Evolutionary conservation across 2,888 invertebrate genomes (phyloP).

Genomic region (Troides aeacus): DNA sequence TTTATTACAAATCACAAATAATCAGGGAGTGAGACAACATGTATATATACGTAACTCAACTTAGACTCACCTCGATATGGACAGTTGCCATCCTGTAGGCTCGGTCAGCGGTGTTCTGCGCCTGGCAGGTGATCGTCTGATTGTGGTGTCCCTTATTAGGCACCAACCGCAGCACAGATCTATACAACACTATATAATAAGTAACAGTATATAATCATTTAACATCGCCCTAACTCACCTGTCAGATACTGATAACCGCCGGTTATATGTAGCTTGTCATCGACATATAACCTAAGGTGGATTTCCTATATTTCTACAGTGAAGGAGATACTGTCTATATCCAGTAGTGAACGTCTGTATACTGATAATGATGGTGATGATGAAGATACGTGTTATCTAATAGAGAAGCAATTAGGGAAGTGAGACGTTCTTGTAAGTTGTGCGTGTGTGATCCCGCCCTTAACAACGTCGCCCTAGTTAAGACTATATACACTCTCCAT

Average conservation of each 20-base stretch:
- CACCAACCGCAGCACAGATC: constrained; percentile 40
- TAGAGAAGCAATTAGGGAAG: no score
- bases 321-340: no score
- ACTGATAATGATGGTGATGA: no score
- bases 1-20: not conserved
- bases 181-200: constrained; percentile 25
- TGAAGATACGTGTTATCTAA: no score
- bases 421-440: no score
- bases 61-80: constrained; percentile 84
- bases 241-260: constrained; percentile 4
- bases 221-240: not conserved
- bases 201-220: constrained; percentile 16
- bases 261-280: not conserved
- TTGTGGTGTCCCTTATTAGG: constrained; percentile 86
- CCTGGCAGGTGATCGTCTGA: constrained; percentile 94
- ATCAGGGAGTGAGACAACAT: not conserved
- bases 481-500: no score
- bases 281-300: no score
- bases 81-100: constrained; percentile 90
- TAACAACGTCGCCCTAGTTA: no score
- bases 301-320: no score
- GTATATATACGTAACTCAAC: not conserved
- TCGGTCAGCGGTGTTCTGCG: constrained; percentile 94
- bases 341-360: no score
- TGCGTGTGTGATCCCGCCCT: no score